phyloP scores from a whole-genome alignment of 1,140 invertebrate species.

The Apis florea region DNA sequence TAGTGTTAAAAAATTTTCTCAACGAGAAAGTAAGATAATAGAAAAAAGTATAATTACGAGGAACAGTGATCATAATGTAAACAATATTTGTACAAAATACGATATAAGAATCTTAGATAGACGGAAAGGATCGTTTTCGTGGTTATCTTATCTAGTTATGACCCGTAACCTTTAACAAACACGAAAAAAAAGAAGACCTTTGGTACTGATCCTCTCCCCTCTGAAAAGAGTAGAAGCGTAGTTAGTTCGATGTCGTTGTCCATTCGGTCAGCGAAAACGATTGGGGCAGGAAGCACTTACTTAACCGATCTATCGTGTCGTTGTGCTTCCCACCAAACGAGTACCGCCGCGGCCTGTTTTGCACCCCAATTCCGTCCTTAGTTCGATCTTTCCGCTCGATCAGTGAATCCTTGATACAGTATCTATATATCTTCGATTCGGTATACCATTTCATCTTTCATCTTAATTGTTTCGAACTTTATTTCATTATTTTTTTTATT shows the following conservation, averaged over 20 bases:
- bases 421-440: background rate
- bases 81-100: background rate
- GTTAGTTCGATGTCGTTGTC: conserved; percentile 28
- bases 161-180: conserved; percentile 42
- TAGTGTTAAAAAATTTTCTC: background rate
- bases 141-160: conserved; percentile 52
- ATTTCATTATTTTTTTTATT: background rate
- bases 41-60: background rate
- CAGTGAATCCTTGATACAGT: background rate
- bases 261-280: conserved; percentile 59
- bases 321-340: conserved; percentile 38
- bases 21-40: background rate
- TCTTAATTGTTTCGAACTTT: background rate
- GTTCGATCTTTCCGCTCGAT: conserved; percentile 30
- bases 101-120: background rate
- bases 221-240: background rate
- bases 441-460: background rate
- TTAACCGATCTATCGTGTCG: conserved; percentile 61
- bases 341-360: conserved; percentile 22
- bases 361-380: conserved; percentile 33
- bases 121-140: background rate
- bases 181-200: conserved; percentile 54
- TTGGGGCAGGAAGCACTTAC: conserved; percentile 67
- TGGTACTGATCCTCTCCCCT: conserved; percentile 35
- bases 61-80: background rate